Evolutionary conservation across 2,113 vertebrate species (phyloP), one percentile per base, ranked within the genome.

Genomic region (Rousettus leschenaultii): DNA sequence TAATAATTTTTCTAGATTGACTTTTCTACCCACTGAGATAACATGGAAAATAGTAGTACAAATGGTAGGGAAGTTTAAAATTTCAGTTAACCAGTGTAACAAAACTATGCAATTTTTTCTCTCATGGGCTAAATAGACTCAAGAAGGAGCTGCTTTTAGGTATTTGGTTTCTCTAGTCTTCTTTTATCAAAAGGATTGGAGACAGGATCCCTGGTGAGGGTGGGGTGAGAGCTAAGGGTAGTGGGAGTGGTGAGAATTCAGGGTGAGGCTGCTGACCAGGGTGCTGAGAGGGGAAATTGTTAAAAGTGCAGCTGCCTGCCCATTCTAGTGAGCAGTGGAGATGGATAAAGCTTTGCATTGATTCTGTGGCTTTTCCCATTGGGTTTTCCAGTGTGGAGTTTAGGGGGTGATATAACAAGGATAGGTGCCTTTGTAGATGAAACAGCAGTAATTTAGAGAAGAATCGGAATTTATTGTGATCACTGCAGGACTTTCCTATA

Each of bases 241-340:
- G 21, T 40, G 33, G 53, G 19, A 75, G 18, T 35, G 4, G 18
- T 71, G 33, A 77, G 57, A 40, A 68, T 26, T 78, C 33, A 89
- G 82, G 91, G 94, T 70, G 82, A 95, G 91, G 95, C 85, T 33
- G 97, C 97, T 98, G 97, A 91, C 97, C 97, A 97, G 93, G 97
- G 97, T 98, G 95, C 97, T 98, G 97, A 98, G 97, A 88, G 57
- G 38, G 51, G 65, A 86, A 22, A 3, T 48, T 79, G 65, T 65
- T 40, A 45, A 33, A 55, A 91, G 13, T 28, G 66, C 43, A 61
- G 33, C 73, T 61, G 40, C 15, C 61, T 71, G 78, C 21, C 40
- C 13, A 13, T 75, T 63, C 45, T 16, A 14, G 14, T 30, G 33
- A 96, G 21, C 35, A 33, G 2, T 7, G 33, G 38, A 68, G 30